These are phyloP conservation scores for Todiramphus saurophagus DNA, from an alignment of 2,113 vertebrate genomes.

Conservation along the genomic window DNA sequence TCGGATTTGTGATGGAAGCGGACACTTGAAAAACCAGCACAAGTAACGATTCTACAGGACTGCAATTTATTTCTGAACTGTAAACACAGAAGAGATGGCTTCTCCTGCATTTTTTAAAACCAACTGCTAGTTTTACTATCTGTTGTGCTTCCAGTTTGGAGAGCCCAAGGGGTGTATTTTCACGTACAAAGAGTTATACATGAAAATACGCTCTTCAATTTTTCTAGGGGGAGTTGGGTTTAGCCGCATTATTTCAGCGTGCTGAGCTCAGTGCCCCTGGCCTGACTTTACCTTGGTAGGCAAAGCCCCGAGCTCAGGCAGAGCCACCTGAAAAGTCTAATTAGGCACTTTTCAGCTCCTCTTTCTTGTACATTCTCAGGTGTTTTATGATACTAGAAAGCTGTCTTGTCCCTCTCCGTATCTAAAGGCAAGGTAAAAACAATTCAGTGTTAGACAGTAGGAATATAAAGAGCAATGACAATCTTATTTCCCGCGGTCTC, in stretches of 20 bases:
- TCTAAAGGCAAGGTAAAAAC: background rate
- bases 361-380: background rate
- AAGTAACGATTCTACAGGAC: background rate
- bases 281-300: background rate
- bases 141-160: background rate
- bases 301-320: background rate
- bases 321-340: background rate
- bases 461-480: background rate
- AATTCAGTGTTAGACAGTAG: background rate
- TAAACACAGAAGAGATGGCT: background rate
- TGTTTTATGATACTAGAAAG: fast-evolving
- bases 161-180: background rate
- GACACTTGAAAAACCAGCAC: background rate
- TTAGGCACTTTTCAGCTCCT: background rate
- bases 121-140: background rate
- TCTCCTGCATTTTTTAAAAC: background rate
- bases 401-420: background rate
- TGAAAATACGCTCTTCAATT: background rate
- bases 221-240: background rate
- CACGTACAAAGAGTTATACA: background rate
- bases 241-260: background rate
- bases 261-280: background rate
- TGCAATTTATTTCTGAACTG: background rate
- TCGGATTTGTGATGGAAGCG: background rate
- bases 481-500: background rate